A percentile compares a stretch with the other conserved stretches of the same genome.
These are phyloP conservation scores for Pseudorhiza aurosa DNA, from an alignment of 30 jellyfish, hydroid and myxozoan genomes.

Conservation along the genomic window DNA sequence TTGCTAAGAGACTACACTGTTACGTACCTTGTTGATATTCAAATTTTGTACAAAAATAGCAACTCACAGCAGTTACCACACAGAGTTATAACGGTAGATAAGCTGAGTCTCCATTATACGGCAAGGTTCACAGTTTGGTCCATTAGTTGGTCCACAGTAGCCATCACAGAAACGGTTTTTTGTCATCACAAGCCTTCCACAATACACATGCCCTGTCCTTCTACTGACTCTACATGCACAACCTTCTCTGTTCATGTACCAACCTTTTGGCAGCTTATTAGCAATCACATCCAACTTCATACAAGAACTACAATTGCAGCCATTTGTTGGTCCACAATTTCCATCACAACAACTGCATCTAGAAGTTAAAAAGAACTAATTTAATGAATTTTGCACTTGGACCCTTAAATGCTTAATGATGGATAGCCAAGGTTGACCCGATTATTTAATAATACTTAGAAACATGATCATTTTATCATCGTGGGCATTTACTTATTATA, in stretches of 20 bases:
- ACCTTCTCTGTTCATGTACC: slow-evolving; percentile 84
- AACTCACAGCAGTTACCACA: neutral
- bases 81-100: neutral
- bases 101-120: slow-evolving; percentile 25
- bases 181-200: slow-evolving; percentile 73
- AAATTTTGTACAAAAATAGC: too few relatives aligned
- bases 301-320: slow-evolving; percentile 89
- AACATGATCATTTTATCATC: too few relatives aligned
- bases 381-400: too few relatives aligned
- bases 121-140: slow-evolving; percentile 88
- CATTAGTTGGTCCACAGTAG: slow-evolving; percentile 90
- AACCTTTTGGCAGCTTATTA: slow-evolving; percentile 53
- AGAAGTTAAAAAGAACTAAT: too few relatives aligned
- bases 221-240: slow-evolving; percentile 37
- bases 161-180: slow-evolving; percentile 62
- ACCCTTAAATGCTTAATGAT: too few relatives aligned
- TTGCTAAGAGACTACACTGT: too few relatives aligned
- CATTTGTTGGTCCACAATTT: slow-evolving; percentile 90
- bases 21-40: too few relatives aligned
- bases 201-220: slow-evolving; percentile 59
- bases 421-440: too few relatives aligned
- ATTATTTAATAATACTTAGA: too few relatives aligned
- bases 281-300: slow-evolving; percentile 73
- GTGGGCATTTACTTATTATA: too few relatives aligned
- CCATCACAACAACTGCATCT: slow-evolving; percentile 88